phyloP scores from a whole-genome alignment of 2,797 vertebrate species.

The Enteromius afrohamiltoni region DNA sequence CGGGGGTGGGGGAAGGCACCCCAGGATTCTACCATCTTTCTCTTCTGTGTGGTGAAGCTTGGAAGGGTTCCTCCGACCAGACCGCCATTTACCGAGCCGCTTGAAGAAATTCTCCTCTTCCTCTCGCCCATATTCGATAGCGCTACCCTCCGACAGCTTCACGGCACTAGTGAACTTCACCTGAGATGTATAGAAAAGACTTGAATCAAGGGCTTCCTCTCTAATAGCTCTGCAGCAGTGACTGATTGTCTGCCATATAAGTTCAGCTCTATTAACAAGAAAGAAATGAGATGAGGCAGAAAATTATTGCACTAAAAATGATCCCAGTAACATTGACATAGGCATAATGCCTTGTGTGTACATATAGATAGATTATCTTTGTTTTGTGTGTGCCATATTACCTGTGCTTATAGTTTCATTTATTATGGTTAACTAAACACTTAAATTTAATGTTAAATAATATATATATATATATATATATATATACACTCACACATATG shows the following conservation, averaged over 20 bases:
- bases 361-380: not conserved
- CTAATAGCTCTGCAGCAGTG: not conserved
- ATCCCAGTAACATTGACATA: not conserved
- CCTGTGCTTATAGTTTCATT: not conserved
- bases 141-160: conserved; percentile 92
- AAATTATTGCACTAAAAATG: not conserved
- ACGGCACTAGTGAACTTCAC: conserved; percentile 98
- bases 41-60: conserved; percentile 93
- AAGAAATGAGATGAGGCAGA: not conserved
- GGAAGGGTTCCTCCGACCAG: conserved; percentile 91
- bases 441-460: not conserved
- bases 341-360: not conserved
- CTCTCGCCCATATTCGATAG: conserved; percentile 88
- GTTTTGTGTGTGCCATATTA: too few species aligned
- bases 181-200: conserved; percentile 67
- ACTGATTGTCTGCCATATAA: not conserved
- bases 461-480: too few species aligned
- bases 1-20: conserved; percentile 73
- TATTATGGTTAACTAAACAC: too few species aligned
- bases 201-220: not conserved
- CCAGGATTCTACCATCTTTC: conserved; percentile 91
- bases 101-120: conserved; percentile 99
- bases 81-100: conserved; percentile 98
- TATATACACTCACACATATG: not conserved
- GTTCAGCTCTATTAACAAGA: conserved; percentile 22